These are phyloP conservation scores for Ciconia boyciana DNA, from an alignment of 2,113 vertebrate genomes.

Conservation along the genomic window DNA sequence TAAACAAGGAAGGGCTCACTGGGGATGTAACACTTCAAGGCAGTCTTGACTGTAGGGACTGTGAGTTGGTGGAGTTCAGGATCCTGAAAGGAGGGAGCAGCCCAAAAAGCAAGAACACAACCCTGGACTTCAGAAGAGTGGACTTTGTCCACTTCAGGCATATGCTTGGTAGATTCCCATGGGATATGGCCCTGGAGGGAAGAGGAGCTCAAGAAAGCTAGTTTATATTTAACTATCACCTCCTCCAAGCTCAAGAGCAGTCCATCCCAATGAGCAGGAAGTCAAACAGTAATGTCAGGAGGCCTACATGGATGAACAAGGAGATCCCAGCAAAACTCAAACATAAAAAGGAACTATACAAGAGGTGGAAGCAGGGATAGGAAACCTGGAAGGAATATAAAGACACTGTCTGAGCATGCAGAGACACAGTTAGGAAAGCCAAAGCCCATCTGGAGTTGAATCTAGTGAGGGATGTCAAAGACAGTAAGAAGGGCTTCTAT, in stretches of 20 bases:
- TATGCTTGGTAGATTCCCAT: neutral
- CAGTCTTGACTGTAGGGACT: neutral
- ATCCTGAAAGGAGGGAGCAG: neutral
- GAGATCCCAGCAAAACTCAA: neutral
- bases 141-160: too few relatives aligned
- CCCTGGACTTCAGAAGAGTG: neutral
- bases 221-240: neutral
- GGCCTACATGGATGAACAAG: neutral
- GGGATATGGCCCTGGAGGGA: neutral
- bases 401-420: neutral
- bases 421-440: neutral
- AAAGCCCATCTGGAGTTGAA: neutral
- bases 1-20: neutral
- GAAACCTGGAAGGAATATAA: neutral
- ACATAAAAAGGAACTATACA: neutral
- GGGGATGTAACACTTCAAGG: neutral
- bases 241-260: neutral
- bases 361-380: neutral
- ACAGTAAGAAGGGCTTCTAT: neutral
- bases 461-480: neutral
- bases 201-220: neutral
- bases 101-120: neutral
- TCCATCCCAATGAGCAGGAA: neutral
- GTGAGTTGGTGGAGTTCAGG: neutral
- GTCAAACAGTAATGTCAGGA: neutral